Conservation (phyloP, 2,797 vertebrate species). For the Hozukius guyotensis region DNA sequence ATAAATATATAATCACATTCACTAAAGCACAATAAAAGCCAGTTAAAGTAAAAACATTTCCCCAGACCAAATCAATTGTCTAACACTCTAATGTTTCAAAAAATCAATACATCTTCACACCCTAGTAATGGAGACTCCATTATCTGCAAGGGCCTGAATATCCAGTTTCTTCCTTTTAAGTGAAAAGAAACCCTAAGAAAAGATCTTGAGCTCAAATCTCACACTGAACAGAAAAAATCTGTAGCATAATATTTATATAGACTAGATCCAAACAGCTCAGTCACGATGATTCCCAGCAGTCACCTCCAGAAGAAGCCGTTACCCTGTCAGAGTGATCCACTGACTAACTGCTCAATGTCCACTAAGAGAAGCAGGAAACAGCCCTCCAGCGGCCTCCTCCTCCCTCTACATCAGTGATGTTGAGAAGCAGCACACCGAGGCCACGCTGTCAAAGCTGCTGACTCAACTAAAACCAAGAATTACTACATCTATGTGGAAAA, state of each 20-base stretch:
- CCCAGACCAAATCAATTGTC: neutral
- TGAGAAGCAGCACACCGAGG: neutral
- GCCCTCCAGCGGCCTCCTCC: neutral
- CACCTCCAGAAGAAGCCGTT: conserved; percentile 14
- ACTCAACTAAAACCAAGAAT: neutral
- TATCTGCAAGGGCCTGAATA: neutral
- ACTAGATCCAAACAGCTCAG: neutral
- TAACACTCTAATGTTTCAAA: neutral
- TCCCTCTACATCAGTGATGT: neutral
- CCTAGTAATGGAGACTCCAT: neutral
- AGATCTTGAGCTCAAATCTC: neutral
- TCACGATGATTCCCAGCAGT: neutral
- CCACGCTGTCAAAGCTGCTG: neutral
- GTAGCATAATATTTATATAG: neutral
- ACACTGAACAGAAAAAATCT: neutral
- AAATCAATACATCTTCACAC: neutral
- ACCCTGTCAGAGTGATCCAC: conserved; percentile 42
- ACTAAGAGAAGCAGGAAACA: neutral
- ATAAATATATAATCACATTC: neutral
- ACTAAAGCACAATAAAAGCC: neutral
- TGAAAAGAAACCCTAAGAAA: neutral
- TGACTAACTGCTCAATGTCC: conserved; percentile 34
- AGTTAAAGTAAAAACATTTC: neutral
- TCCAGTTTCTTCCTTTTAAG: neutral
- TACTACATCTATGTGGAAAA: neutral